Conservation (phyloP, 2,113 vertebrate genomes). For the Oenanthe oenanthe region DNA sequence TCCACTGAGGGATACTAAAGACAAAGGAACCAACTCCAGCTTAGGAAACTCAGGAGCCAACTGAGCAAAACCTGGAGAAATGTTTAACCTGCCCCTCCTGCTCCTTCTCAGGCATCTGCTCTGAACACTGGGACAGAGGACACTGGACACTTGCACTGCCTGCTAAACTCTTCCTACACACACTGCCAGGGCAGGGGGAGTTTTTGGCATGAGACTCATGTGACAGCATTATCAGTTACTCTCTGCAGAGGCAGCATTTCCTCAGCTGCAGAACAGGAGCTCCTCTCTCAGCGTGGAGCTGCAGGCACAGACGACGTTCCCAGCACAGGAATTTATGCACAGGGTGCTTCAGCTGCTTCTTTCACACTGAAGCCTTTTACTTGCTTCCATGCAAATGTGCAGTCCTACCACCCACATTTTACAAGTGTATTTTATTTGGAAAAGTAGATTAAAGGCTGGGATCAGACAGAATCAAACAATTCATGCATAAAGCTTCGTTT, state of each 20-base stretch:
- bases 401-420: slow-evolving; percentile 15
- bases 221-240: not conserved
- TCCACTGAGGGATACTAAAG: not conserved
- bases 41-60: not conserved
- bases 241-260: not conserved
- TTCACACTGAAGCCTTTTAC: not conserved
- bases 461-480: slow-evolving; percentile 34
- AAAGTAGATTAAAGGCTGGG: slow-evolving; percentile 43
- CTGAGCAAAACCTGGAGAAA: not conserved
- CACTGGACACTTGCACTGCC: not conserved
- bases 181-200: not conserved
- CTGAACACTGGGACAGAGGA: not conserved
- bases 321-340: not conserved
- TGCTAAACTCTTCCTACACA: not conserved
- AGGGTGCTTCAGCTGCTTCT: not conserved
- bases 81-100: not conserved
- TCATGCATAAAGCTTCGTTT: not conserved
- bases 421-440: slow-evolving; percentile 1
- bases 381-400: slow-evolving; percentile 17
- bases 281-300: not conserved
- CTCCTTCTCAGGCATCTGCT: not conserved
- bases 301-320: not conserved
- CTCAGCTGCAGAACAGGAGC: not conserved
- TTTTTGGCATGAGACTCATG: not conserved
- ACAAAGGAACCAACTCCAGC: not conserved